Percentiles rank a stretch among this genome's conserved stretches.
These are phyloP conservation scores for Hymenopus coronatus DNA, from an alignment of 2,888 invertebrate genomes.

Conservation along the genomic window DNA sequence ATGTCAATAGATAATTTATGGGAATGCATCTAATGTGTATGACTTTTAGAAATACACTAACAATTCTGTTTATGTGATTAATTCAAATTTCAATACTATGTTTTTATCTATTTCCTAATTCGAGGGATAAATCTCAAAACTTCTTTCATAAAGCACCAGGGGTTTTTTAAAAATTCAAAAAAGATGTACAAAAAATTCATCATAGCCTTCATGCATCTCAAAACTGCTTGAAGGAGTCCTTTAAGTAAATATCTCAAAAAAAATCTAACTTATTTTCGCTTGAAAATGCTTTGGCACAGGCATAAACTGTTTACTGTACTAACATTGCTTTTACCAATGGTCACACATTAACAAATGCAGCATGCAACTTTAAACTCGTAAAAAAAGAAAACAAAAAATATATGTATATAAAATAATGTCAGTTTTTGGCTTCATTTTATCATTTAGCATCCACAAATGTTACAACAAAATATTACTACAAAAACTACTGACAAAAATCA, in stretches of 20 bases:
- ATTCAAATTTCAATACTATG: not conserved
- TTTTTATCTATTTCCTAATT: not conserved
- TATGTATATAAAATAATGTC: not conserved
- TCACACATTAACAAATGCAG: constrained; percentile 36
- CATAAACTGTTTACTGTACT: constrained; percentile 24
- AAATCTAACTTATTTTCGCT: not conserved
- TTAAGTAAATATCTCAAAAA: constrained; percentile 6
- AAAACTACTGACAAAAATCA: constrained; percentile 35
- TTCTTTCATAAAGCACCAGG: not conserved
- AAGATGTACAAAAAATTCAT: constrained; percentile 27
- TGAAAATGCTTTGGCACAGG: constrained; percentile 23
- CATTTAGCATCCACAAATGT: constrained; percentile 35
- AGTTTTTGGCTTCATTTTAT: not conserved
- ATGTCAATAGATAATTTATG: not conserved
- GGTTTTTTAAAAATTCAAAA: constrained; percentile 8
- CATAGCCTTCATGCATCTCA: constrained; percentile 31
- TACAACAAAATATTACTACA: constrained; percentile 33
- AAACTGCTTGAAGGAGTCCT: constrained; percentile 21
- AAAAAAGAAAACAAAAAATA: constrained; percentile 15
- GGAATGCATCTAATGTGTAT: not conserved
- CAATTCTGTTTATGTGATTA: not conserved
- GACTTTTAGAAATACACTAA: not conserved
- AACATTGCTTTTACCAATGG: constrained; percentile 31
- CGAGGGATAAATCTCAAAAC: not conserved
- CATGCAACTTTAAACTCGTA: constrained; percentile 34